Evolutionary conservation across 30 jellyfish, hydroid and myxozoan species (phyloP), one percentile per base, ranked within the genome.

Genomic region (Hydractinia echinata): DNA sequence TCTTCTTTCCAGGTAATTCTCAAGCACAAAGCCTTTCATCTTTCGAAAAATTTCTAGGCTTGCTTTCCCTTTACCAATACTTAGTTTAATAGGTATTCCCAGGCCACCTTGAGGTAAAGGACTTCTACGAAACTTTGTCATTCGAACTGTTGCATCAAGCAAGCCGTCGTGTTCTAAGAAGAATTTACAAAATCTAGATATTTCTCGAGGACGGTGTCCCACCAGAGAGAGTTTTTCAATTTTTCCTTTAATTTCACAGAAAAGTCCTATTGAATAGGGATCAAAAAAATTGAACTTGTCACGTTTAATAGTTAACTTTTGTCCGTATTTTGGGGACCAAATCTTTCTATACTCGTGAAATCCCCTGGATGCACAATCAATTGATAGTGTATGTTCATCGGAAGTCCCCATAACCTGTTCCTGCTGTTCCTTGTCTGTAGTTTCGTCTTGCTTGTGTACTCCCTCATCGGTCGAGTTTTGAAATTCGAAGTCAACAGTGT

Each of bases 21-120:
- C 68, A 56, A 56, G 68, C 68, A 56, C 68, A 56, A 56, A 56
- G 68, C 68, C 68, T 56, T 56, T 56, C 68, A 56, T 56, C n/a
- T n/a, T 56, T 56, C 68, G 10, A 56, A 56, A 56, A n/a, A 9
- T 56, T 56, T 56, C 68, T 9, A n/a, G n/a, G n/a, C 68, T 56
- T 56, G 68, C 68, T 9, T 56, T n/a, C n/a, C 68, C 68, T 56
- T 56, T 56, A 56, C 68, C 10, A 56, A 56, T n/a, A 56, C 68
- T 9, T n/a, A 56, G 68, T n/a, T n/a, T n/a, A n/a, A n/a, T n/a
- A n/a, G n/a, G n/a, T n/a, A n/a, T n/a, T n/a, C n/a, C n/a, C n/a
- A n/a, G n/a, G n/a, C n/a, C n/a, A n/a, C n/a, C n/a, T n/a, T n/a
- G n/a, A n/a, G n/a, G n/a, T n/a, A n/a, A n/a, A n/a, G n/a, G n/a